phyloP scores from a whole-genome alignment of 2,888 invertebrate species.

The Bruchidius siliquastri region DNA sequence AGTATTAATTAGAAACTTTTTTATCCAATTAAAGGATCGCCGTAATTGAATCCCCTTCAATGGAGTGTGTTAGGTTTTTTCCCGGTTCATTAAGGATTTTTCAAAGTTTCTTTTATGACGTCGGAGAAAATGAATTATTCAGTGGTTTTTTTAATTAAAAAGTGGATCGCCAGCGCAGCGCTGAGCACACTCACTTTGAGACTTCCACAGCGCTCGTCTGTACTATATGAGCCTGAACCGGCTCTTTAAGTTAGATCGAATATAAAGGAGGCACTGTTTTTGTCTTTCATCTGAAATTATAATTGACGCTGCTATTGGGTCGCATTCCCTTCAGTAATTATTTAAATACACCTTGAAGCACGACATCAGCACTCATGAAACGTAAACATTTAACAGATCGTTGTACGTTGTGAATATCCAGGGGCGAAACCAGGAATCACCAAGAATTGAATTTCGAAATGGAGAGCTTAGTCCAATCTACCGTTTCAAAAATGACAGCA shows the following conservation, averaged over 20 bases:
- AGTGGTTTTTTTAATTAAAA: slow-evolving; percentile 31
- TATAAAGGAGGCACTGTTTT: not conserved
- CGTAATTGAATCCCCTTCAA: slow-evolving; percentile 34
- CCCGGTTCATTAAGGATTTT: slow-evolving; percentile 24
- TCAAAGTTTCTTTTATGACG: slow-evolving; percentile 11
- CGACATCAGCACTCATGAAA: no score
- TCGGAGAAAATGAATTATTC: slow-evolving; percentile 28
- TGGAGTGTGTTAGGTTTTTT: slow-evolving; percentile 31
- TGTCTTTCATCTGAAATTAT: not conserved
- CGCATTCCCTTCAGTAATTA: no score
- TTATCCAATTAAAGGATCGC: slow-evolving; percentile 33
- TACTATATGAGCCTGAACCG: not conserved
- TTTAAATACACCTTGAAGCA: no score
- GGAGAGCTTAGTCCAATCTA: no score
- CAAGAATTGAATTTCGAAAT: no score
- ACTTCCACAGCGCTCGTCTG: not conserved
- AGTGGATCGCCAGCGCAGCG: slow-evolving; percentile 12
- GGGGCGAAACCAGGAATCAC: no score
- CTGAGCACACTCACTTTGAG: not conserved
- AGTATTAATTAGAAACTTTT: slow-evolving; percentile 21
- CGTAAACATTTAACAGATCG: no score
- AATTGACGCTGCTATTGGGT: not conserved
- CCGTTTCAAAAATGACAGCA: no score
- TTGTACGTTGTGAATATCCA: no score
- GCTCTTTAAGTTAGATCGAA: not conserved